Conservation (phyloP, 1,140 invertebrate species). For the Schlechtendalia chinensis region DNA sequence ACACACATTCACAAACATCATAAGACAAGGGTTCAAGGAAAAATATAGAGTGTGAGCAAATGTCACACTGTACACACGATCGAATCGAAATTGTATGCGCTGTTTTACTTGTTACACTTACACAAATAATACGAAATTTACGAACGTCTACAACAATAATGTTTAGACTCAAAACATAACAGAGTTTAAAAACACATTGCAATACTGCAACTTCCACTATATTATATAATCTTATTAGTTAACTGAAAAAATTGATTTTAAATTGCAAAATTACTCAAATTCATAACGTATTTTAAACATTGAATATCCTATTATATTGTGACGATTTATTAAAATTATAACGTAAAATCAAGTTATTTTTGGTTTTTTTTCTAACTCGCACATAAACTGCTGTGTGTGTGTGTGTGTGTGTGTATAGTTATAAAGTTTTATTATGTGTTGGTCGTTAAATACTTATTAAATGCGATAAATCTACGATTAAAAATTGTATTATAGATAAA, state of each 20-base stretch:
- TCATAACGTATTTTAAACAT: too few relatives aligned
- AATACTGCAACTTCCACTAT: too few relatives aligned
- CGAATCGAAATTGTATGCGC: background rate
- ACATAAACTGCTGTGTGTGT: too few relatives aligned
- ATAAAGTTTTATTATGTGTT: background rate
- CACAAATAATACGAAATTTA: too few relatives aligned
- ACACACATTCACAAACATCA: too few relatives aligned
- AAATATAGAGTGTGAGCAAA: background rate
- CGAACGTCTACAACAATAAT: too few relatives aligned
- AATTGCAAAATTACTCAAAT: too few relatives aligned
- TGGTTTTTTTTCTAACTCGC: too few relatives aligned
- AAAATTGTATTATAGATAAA: background rate
- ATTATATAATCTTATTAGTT: too few relatives aligned
- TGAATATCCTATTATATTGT: background rate
- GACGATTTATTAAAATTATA: background rate
- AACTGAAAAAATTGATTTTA: too few relatives aligned
- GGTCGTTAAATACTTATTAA: background rate
- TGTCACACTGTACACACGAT: background rate
- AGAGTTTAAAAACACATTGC: too few relatives aligned
- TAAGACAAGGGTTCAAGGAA: background rate
- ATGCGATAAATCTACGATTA: background rate
- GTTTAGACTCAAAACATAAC: too few relatives aligned
- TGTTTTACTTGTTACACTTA: background rate
- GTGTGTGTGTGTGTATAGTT: background rate
- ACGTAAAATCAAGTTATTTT: background rate